Conservation (phyloP, 2,797 vertebrate species). For the Garrulus glandarius region DNA sequence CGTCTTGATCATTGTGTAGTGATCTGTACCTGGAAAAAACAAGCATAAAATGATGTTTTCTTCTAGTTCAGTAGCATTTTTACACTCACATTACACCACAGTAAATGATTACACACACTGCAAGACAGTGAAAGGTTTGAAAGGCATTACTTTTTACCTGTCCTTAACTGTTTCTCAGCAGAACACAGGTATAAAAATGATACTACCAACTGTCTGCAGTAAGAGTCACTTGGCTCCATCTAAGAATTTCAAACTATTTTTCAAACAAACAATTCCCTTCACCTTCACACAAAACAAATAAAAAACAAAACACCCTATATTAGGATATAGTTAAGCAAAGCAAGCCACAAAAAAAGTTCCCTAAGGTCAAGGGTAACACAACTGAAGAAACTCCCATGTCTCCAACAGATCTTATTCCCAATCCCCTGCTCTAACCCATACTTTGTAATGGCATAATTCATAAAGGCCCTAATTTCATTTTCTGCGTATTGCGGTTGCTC, state of each 20-base stretch:
- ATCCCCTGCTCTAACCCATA: fast-evolving
- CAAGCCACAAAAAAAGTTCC: background rate
- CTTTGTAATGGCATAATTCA: background rate
- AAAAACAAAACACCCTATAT: background rate
- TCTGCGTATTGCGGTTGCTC: background rate
- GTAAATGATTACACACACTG: conserved; percentile 33
- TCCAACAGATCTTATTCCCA: background rate
- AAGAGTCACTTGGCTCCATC: background rate
- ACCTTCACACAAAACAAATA: background rate
- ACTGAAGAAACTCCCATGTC: background rate
- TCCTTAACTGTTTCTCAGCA: background rate
- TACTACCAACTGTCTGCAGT: background rate
- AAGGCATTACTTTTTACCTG: background rate
- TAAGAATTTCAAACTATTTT: background rate
- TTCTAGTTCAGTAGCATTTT: conserved; percentile 10
- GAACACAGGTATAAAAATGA: background rate
- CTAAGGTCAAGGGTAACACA: background rate
- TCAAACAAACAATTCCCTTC: background rate
- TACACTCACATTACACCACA: background rate
- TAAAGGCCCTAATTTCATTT: background rate
- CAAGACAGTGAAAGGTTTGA: background rate
- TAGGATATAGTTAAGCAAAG: background rate
- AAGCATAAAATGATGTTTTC: conserved; percentile 39
- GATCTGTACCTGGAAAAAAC: conserved; percentile 1
- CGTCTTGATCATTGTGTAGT: background rate